phyloP scores from a whole-genome alignment of 2,113 vertebrate species.

The Salvelinus namaycush region DNA sequence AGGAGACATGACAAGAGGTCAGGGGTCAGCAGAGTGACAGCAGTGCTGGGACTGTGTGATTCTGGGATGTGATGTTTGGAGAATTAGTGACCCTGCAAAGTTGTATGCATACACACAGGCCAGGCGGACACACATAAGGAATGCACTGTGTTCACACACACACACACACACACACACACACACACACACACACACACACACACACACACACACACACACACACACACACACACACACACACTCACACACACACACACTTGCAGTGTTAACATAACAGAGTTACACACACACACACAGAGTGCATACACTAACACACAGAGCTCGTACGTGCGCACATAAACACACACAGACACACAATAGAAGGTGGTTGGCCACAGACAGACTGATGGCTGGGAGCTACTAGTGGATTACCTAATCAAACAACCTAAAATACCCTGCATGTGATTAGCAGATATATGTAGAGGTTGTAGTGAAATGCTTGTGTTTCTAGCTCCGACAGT shows the following conservation, averaged over 20 bases:
- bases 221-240: constrained; percentile 17
- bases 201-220: not conserved
- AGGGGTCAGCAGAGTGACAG: constrained; percentile 59
- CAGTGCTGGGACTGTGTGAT: constrained; percentile 31
- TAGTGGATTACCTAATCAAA: constrained; percentile 72
- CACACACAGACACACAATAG: constrained; percentile 70
- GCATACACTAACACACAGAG: not conserved
- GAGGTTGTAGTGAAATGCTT: no score
- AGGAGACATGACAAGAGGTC: constrained; percentile 48
- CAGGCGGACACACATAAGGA: not conserved
- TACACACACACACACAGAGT: no score
- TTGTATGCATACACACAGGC: constrained; percentile 33
- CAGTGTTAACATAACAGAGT: no score
- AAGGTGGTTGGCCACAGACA: constrained; percentile 74
- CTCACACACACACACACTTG: not conserved
- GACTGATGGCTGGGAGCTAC: constrained; percentile 68
- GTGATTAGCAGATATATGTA: no score
- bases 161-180: constrained; percentile 19
- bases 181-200: not conserved
- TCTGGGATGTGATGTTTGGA: constrained; percentile 11
- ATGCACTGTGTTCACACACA: no score
- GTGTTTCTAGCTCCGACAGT: no score
- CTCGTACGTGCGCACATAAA: constrained; percentile 24
- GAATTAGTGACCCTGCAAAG: constrained; percentile 51
- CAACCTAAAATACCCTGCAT: constrained; percentile 68